Conservation (phyloP, 2,888 invertebrate genomes). For the Tetranychus truncatus region DNA sequence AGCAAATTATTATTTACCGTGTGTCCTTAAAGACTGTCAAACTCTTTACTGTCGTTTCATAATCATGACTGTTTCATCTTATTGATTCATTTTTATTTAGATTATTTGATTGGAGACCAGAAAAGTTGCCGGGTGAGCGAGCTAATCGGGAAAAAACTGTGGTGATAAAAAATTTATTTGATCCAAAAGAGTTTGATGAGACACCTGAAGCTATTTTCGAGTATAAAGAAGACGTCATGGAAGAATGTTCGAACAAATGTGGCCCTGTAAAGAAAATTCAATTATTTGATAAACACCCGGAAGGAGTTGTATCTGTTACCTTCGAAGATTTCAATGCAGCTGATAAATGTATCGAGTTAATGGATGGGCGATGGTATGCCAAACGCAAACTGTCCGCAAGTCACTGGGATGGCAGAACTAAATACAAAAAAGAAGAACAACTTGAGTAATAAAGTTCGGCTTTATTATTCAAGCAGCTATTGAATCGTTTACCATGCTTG, state of each 20-base stretch:
- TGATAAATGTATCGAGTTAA: slow-evolving; percentile 63
- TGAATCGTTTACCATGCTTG: no score
- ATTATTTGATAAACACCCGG: slow-evolving; percentile 76
- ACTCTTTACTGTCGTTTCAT: neutral
- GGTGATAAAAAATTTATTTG: slow-evolving; percentile 80
- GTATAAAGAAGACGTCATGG: slow-evolving; percentile 70
- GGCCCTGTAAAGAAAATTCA: slow-evolving; percentile 79
- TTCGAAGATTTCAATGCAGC: slow-evolving; percentile 80
- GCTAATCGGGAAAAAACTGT: slow-evolving; percentile 74
- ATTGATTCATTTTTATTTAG: slow-evolving; percentile 34
- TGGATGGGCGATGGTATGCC: slow-evolving; percentile 78
- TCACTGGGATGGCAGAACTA: slow-evolving; percentile 87
- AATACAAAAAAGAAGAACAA: slow-evolving; percentile 62
- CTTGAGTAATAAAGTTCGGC: no score
- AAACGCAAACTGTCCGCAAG: slow-evolving; percentile 64
- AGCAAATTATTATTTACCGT: neutral
- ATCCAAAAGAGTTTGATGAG: slow-evolving; percentile 65
- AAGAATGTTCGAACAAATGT: slow-evolving; percentile 62
- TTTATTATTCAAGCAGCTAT: no score
- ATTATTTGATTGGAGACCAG: slow-evolving; percentile 88
- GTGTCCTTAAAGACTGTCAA: no score
- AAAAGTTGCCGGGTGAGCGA: slow-evolving; percentile 65
- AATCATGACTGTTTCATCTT: neutral
- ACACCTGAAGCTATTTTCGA: slow-evolving; percentile 74
- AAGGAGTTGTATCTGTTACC: slow-evolving; percentile 77